Percentiles rank a stretch among this genome's conserved stretches.
These are phyloP conservation scores for Epinephelus coioides DNA, from an alignment of 2,797 vertebrate genomes.

Conservation along the genomic window DNA sequence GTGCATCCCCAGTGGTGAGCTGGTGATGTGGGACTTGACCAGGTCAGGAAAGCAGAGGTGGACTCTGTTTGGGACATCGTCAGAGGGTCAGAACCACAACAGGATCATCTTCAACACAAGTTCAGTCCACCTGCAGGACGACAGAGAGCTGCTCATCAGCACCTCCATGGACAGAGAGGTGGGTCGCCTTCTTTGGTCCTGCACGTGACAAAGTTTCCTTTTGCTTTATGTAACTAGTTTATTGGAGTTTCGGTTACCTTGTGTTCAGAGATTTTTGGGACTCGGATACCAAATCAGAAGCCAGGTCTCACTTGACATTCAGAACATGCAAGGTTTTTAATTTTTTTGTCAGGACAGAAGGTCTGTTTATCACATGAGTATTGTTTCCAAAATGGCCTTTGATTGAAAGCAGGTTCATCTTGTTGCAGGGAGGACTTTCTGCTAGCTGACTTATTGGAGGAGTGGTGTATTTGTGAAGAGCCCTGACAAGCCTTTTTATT, in stretches of 20 bases:
- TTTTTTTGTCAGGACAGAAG: too few relatives aligned
- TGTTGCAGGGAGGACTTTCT: background rate
- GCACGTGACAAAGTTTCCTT: fast-evolving
- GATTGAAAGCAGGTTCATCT: background rate
- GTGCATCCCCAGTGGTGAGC: conserved; percentile 88
- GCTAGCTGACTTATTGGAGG: too few relatives aligned
- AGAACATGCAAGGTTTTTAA: too few relatives aligned
- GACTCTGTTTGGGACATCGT: conserved; percentile 88
- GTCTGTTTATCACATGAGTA: background rate
- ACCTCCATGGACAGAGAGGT: conserved; percentile 94
- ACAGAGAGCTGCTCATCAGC: conserved; percentile 90
- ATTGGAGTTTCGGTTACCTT: too few relatives aligned
- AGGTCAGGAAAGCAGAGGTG: conserved; percentile 92
- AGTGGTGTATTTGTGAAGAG: background rate
- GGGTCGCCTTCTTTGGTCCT: background rate
- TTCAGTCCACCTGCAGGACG: conserved; percentile 82
- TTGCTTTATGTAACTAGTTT: too few relatives aligned
- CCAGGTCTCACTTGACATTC: too few relatives aligned
- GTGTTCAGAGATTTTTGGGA: too few relatives aligned
- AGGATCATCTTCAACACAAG: conserved; percentile 95
- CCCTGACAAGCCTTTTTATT: background rate
- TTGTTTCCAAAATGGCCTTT: background rate
- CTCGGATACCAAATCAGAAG: too few relatives aligned
- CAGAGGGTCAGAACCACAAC: conserved; percentile 94
- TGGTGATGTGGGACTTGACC: conserved; percentile 93